Evolutionary conservation across 1,140 invertebrate species (phyloP).

Genomic region (Alviniconcha marisindica): DNA sequence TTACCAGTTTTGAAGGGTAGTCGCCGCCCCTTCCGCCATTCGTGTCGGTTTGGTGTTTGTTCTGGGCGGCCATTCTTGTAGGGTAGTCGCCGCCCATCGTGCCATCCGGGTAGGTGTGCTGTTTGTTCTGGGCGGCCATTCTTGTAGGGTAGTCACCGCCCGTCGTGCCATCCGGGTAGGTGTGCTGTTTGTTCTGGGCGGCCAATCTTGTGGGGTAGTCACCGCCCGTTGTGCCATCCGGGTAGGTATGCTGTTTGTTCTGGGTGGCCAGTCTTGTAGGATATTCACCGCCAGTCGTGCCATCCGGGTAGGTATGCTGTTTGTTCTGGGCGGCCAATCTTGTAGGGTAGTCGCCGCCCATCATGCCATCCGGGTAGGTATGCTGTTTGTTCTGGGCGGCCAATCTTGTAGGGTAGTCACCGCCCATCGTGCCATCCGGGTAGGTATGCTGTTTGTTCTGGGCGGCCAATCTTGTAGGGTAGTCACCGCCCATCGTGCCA

Average conservation of each 20-base stretch:
- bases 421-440: not conserved
- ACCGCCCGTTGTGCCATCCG: not conserved
- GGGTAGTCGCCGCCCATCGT: not conserved
- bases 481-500: not conserved
- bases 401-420: not conserved
- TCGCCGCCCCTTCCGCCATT: not conserved
- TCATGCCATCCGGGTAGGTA: not conserved
- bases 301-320: not conserved
- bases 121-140: too few species aligned
- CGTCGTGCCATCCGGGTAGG: not conserved
- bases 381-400: not conserved
- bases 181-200: not conserved
- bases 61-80: not conserved
- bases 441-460: not conserved
- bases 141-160: not conserved
- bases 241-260: not conserved
- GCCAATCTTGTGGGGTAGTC: too few species aligned
- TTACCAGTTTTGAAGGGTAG: not conserved
- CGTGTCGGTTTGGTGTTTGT: not conserved
- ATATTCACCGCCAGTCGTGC: not conserved
- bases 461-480: not conserved
- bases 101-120: not conserved
- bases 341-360: conserved; percentile 2
- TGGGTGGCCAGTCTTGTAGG: not conserved
- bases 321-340: not conserved